phyloP scores from a whole-genome alignment of 2,888 invertebrate species.

The Zaprionus obscuricornis region DNA sequence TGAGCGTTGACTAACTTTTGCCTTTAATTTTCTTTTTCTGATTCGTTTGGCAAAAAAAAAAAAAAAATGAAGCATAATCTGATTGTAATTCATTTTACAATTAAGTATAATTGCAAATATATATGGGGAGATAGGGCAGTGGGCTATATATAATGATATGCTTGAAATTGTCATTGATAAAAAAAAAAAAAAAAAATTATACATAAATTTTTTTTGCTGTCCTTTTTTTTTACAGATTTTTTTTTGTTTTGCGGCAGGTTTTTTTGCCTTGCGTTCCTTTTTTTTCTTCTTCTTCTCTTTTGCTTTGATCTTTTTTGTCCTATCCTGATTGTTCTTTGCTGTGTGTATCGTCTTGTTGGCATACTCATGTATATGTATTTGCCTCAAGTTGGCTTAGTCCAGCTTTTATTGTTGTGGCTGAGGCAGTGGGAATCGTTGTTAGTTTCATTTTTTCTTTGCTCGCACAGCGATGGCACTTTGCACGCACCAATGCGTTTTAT shows the following conservation, averaged over 20 bases:
- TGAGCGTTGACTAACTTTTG: too few species aligned
- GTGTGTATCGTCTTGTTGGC: not conserved
- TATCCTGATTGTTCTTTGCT: constrained; percentile 24
- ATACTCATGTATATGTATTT: constrained; percentile 2
- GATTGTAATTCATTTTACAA: too few species aligned
- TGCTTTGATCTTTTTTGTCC: constrained; percentile 57
- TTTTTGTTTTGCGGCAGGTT: too few species aligned
- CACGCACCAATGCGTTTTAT: constrained; percentile 69
- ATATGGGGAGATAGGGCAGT: too few species aligned
- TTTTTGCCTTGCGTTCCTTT: constrained; percentile 63
- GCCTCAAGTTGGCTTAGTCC: too few species aligned
- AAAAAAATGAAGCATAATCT: too few species aligned
- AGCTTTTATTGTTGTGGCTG: constrained; percentile 11
- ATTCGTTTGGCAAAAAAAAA: too few species aligned
- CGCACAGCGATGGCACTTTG: too few species aligned
- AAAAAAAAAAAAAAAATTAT: too few species aligned
- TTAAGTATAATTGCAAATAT: too few species aligned
- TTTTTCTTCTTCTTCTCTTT: constrained; percentile 26
- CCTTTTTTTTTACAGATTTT: constrained; percentile 41
- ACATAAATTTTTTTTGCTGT: too few species aligned
- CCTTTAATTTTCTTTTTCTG: too few species aligned
- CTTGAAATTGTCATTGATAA: constrained; percentile 20
- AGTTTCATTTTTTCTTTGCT: constrained; percentile 36
- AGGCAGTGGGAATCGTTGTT: constrained; percentile 39
- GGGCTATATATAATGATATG: constrained; percentile 29